Evolutionary conservation across 2,888 invertebrate species (phyloP).

Genomic region (Carabus problematicus): DNA sequence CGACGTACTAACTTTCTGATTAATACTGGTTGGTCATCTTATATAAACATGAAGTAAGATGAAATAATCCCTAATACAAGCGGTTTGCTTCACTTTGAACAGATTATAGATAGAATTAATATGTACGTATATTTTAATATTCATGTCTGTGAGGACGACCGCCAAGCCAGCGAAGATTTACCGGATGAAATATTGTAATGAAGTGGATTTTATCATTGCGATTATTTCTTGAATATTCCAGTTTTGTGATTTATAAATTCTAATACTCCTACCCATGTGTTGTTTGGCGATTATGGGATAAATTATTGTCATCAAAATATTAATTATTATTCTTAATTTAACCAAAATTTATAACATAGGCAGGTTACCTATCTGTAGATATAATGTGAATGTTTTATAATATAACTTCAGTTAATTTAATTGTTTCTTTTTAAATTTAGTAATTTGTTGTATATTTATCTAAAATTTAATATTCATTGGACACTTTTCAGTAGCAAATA

Average conservation of each 20-base stretch:
- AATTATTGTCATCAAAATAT: neutral
- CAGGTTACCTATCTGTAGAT: neutral
- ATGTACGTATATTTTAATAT: too few species aligned
- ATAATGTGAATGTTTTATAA: neutral
- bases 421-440: neutral
- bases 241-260: too few species aligned
- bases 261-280: too few species aligned
- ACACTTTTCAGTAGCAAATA: too few species aligned
- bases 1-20: neutral
- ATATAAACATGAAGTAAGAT: too few species aligned
- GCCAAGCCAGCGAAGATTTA: too few species aligned
- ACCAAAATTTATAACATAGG: conserved; percentile 8
- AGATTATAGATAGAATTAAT: neutral
- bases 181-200: too few species aligned
- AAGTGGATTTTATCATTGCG: too few species aligned
- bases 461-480: neutral
- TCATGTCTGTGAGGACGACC: too few species aligned
- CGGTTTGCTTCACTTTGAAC: neutral
- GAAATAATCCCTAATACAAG: neutral
- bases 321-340: neutral
- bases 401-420: neutral
- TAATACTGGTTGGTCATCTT: too few species aligned
- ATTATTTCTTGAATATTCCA: too few species aligned
- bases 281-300: neutral
- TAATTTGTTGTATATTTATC: neutral